Conservation (phyloP, 64 coral and sea anemone genomes). For the Anthopleura sola region DNA sequence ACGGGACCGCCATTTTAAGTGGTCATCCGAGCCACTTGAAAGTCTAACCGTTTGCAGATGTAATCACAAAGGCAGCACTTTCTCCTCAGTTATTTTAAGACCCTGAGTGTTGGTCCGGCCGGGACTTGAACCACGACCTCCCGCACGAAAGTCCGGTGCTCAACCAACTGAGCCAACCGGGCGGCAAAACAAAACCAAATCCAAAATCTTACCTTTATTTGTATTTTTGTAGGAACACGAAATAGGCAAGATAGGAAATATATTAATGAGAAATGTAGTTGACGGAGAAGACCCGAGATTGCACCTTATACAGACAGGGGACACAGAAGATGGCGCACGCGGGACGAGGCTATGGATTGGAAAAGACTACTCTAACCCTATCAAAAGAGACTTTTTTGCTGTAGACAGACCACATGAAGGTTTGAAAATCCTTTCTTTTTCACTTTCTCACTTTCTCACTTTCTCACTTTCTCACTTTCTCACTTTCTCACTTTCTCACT, state of each 20-base stretch:
- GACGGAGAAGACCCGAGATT: neutral
- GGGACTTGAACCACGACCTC: no score
- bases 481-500: neutral
- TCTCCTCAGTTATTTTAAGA: no score
- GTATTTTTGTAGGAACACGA: conserved; percentile 6
- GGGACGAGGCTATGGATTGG: conserved; percentile 83
- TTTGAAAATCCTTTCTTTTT: conserved; percentile 16
- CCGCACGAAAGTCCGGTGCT: no score
- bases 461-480: neutral
- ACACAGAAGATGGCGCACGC: neutral
- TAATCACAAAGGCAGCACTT: no score
- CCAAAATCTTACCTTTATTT: neutral
- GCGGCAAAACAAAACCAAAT: neutral
- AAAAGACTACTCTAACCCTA: conserved; percentile 94
- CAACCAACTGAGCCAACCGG: no score
- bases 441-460: neutral
- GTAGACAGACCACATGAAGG: conserved; percentile 77
- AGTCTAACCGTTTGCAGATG: no score
- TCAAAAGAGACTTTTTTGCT: conserved; percentile 83
- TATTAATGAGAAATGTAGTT: conserved; percentile 9
- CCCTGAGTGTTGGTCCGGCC: no score
- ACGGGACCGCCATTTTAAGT: no score
- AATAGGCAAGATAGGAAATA: neutral
- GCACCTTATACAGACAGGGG: neutral
- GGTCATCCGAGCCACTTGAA: no score